phyloP scores from a whole-genome alignment of 2,888 invertebrate species.

The Noctua comes region DNA sequence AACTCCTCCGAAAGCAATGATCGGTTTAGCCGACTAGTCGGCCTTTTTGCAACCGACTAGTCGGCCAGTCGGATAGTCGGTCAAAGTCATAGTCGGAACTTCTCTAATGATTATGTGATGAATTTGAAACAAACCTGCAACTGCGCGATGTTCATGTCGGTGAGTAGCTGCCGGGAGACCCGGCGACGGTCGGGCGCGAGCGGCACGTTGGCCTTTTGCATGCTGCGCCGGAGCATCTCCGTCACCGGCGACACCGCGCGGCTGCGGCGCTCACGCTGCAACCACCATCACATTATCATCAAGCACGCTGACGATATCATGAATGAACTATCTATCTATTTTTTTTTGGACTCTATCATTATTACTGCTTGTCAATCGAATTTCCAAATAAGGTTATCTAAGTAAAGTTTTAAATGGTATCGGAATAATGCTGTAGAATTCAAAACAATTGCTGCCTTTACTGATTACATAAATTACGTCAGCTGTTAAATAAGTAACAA shows the following conservation, averaged over 20 bases:
- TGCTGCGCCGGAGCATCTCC: constrained; percentile 95
- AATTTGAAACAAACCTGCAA: constrained; percentile 85
- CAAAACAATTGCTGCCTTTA: not conserved
- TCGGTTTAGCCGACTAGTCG: not conserved
- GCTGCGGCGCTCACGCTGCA: constrained; percentile 90
- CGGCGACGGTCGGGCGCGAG: constrained; percentile 95
- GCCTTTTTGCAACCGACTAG: not conserved
- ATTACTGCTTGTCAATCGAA: not conserved
- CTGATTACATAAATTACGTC: not conserved
- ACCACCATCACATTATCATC: constrained; percentile 36
- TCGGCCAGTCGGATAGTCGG: not conserved
- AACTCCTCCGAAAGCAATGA: not conserved
- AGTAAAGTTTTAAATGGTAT: not conserved
- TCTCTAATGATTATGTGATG: not conserved
- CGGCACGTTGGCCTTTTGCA: constrained; percentile 95
- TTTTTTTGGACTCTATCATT: not conserved
- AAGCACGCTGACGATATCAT: not conserved
- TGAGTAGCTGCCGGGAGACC: constrained; percentile 95
- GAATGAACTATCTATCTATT: not conserved
- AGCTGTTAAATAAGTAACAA: constrained; percentile 16
- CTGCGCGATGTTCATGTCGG: constrained; percentile 98
- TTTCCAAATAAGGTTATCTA: not conserved
- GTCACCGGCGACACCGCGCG: constrained; percentile 95
- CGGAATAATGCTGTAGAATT: not conserved
- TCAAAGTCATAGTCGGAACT: not conserved